A percentile compares a stretch with the other conserved stretches of the same genome.
phyloP scores from a whole-genome alignment of 2,113 vertebrate species.

The Corythaixoides concolor region DNA sequence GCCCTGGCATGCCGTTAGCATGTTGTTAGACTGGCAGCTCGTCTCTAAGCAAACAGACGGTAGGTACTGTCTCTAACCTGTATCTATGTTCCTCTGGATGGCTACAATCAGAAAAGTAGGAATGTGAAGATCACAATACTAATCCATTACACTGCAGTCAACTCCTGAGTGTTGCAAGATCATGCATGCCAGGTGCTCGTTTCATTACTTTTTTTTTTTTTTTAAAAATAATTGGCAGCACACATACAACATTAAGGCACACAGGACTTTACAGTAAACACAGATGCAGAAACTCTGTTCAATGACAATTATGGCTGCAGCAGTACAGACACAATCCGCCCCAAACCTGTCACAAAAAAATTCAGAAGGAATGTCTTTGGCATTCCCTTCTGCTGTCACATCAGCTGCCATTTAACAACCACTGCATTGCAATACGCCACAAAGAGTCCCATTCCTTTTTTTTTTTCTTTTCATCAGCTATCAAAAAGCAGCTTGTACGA shows the following conservation, averaged over 20 bases:
- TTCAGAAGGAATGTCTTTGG: constrained; percentile 11
- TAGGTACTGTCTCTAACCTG: constrained; percentile 67
- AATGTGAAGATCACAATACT: constrained; percentile 51
- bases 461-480: not conserved
- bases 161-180: not conserved
- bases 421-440: not conserved
- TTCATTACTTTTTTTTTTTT: not conserved
- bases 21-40: constrained; percentile 50
- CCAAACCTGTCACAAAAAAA: not conserved
- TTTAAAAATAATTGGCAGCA: not conserved
- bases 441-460: not conserved
- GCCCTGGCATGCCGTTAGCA: not conserved
- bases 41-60: constrained; percentile 50
- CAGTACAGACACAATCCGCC: not conserved
- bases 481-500: not conserved
- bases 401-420: constrained; percentile 33
- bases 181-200: constrained; percentile 47
- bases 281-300: not conserved
- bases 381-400: not conserved
- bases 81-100: constrained; percentile 70
- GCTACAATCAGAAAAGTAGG: constrained; percentile 71
- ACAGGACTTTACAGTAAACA: not conserved
- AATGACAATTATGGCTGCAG: not conserved
- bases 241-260: constrained; percentile 3
- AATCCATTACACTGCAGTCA: constrained; percentile 43